Conservation (phyloP, 2,113 vertebrate genomes). For the Psittacara wagleri region DNA sequence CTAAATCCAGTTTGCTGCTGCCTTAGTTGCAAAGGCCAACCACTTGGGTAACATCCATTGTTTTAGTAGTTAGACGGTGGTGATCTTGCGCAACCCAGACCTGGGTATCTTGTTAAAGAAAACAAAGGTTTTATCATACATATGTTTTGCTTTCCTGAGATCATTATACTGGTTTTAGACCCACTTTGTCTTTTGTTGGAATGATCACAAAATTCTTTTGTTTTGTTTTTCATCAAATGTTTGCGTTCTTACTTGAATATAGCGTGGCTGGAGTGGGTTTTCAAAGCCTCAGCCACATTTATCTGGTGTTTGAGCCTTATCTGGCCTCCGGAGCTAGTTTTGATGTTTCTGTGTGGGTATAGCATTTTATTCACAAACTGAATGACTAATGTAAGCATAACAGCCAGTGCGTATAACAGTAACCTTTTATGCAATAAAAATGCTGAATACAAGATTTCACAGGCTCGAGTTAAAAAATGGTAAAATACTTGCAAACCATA, state of each 20-base stretch:
- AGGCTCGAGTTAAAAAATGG: not conserved
- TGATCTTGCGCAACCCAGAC: not conserved
- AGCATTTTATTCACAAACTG: not conserved
- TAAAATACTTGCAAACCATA: not conserved
- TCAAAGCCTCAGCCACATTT: not conserved
- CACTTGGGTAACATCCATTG: not conserved
- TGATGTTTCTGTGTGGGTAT: not conserved
- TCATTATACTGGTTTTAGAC: not conserved
- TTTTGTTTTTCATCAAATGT: not conserved
- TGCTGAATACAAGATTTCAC: not conserved
- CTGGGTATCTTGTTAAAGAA: not conserved
- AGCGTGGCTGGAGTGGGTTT: not conserved
- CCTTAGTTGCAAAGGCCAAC: not conserved
- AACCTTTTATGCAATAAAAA: not conserved
- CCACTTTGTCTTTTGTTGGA: not conserved
- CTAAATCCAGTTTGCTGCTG: not conserved
- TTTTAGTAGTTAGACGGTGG: not conserved
- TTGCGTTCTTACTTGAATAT: not conserved
- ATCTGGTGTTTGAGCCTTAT: not conserved
- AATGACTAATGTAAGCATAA: not conserved
- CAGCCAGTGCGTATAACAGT: not conserved
- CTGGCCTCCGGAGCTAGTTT: not conserved
- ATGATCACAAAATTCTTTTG: not conserved
- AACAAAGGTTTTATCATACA: not conserved
- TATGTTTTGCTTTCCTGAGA: not conserved